Conservation (phyloP, 2,797 vertebrate genomes). For the Spinus pinus region DNA sequence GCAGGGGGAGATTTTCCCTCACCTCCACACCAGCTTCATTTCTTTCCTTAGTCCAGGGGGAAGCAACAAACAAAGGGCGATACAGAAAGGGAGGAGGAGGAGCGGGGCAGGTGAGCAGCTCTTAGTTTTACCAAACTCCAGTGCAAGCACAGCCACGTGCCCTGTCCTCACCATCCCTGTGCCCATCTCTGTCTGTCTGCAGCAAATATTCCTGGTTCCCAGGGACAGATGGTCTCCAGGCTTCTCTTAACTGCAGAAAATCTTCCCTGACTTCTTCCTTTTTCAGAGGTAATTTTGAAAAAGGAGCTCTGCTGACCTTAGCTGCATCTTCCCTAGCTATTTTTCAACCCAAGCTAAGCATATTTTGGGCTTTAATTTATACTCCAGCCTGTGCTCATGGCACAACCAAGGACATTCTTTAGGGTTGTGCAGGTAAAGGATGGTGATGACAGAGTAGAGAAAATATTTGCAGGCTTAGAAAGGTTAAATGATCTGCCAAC, state of each 20-base stretch:
- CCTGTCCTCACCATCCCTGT: rapidly evolving
- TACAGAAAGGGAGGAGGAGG: not conserved
- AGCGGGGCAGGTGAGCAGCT: not conserved
- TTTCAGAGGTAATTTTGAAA: not conserved
- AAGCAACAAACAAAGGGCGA: not conserved
- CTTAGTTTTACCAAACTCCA: not conserved
- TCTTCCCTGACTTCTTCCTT: not conserved
- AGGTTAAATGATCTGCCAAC: not conserved
- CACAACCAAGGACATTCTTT: not conserved
- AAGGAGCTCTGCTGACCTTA: not conserved
- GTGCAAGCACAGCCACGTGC: not conserved
- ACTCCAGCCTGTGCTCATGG: not conserved
- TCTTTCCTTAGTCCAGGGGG: not conserved
- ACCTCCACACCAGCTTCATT: not conserved
- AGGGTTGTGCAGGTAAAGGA: not conserved
- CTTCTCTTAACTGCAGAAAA: not conserved
- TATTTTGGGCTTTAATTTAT: not conserved
- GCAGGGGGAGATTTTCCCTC: not conserved
- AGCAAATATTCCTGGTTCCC: not conserved
- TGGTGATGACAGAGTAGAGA: not conserved
- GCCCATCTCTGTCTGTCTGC: not conserved
- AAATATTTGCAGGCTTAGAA: not conserved
- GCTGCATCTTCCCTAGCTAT: not conserved
- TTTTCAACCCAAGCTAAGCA: not conserved
- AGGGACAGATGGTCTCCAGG: not conserved